Evolutionary conservation across 2,113 vertebrate species (phyloP).

Genomic region (Alethe diademata): DNA sequence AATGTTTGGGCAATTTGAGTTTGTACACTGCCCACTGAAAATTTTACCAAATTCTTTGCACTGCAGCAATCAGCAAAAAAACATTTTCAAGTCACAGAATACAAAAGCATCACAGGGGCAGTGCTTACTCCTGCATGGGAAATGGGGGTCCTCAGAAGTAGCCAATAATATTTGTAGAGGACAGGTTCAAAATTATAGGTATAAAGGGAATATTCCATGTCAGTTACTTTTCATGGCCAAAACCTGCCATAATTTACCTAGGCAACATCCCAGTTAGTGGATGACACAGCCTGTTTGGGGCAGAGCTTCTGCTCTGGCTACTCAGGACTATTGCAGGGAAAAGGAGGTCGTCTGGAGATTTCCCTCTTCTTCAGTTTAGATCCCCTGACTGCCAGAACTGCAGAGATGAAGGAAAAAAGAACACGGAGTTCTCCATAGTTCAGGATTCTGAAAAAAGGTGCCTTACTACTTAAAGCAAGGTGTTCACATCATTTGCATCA

Average conservation of each 20-base stretch:
- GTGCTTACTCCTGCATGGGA: not conserved
- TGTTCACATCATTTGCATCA: not conserved
- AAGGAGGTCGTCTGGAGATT: not conserved
- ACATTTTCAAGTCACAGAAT: not conserved
- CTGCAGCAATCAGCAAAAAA: not conserved
- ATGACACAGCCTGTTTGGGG: not conserved
- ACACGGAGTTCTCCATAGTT: accelerated
- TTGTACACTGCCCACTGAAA: not conserved
- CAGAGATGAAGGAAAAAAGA: not conserved
- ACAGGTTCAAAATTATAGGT: not conserved
- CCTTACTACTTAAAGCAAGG: not conserved
- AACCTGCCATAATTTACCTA: not conserved
- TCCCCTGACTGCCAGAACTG: not conserved
- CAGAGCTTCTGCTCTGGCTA: not conserved
- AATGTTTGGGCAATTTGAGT: not conserved
- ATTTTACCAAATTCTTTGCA: not conserved
- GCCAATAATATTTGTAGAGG: not conserved
- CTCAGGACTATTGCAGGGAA: not conserved
- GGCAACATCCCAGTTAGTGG: too few species aligned
- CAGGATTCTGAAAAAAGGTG: not conserved
- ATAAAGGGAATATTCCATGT: not conserved
- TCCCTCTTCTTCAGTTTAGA: not conserved
- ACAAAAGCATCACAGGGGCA: accelerated
- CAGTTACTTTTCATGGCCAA: not conserved
- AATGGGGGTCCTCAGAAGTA: not conserved